These are phyloP conservation scores for Melitaea athalia DNA, from an alignment of 2,888 invertebrate species.

Conservation along the genomic window DNA sequence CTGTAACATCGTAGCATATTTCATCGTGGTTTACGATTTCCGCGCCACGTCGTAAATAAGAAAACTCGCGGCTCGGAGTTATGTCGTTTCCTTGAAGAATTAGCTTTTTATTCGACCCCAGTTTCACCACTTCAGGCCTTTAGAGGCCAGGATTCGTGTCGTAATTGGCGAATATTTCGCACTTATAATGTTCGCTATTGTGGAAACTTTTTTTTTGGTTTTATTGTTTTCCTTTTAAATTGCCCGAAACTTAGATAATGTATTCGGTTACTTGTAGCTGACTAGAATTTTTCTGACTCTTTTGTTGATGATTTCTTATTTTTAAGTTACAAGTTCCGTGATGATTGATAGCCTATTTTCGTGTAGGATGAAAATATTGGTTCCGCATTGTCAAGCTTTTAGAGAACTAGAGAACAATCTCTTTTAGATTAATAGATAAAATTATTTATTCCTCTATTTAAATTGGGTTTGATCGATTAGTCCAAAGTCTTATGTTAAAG, in stretches of 20 bases:
- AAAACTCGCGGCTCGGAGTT: conserved; percentile 23
- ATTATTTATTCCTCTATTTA: too few species aligned
- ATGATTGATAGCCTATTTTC: too few species aligned
- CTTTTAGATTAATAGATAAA: too few species aligned
- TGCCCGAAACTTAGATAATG: not conserved
- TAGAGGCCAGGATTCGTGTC: not conserved
- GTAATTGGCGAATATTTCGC: conserved; percentile 2
- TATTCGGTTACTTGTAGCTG: not conserved
- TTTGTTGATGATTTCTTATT: too few species aligned
- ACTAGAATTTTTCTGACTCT: too few species aligned
- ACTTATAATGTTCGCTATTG: not conserved
- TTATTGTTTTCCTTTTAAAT: not conserved
- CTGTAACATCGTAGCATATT: conserved; percentile 46
- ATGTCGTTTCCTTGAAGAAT: conserved; percentile 30
- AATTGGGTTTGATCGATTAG: too few species aligned
- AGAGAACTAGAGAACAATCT: too few species aligned
- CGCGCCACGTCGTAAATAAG: conserved; percentile 48
- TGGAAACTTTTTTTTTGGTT: not conserved
- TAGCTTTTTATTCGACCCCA: conserved; percentile 28
- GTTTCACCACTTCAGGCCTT: not conserved
- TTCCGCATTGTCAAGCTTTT: too few species aligned
- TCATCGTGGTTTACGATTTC: conserved; percentile 55
- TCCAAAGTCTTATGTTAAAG: too few species aligned
- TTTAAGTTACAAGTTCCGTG: too few species aligned
- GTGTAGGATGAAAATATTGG: too few species aligned